These are phyloP conservation scores for Cranoglanis bouderius DNA, from an alignment of 2,113 vertebrate species.

Conservation along the genomic window DNA sequence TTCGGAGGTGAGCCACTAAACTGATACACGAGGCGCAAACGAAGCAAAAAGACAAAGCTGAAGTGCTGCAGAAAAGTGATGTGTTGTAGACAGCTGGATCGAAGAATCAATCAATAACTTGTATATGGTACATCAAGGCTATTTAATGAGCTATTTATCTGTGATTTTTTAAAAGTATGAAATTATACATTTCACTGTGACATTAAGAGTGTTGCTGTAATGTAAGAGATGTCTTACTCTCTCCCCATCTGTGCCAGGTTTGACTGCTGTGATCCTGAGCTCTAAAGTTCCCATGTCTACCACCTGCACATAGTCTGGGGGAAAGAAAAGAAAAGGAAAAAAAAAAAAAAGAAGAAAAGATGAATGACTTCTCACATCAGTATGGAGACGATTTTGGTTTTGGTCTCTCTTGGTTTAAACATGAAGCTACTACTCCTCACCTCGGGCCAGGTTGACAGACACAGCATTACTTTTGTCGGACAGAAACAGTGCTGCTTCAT, in stretches of 20 bases:
- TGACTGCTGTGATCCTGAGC: constrained; percentile 89
- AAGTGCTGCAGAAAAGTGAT: background rate
- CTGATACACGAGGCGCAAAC: background rate
- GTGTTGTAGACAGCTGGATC: background rate
- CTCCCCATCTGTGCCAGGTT: constrained; percentile 81
- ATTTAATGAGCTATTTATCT: background rate
- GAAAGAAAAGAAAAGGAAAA: too few relatives aligned
- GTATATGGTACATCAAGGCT: background rate
- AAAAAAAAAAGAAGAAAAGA: constrained; percentile 28
- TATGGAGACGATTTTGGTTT: background rate
- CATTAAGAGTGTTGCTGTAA: background rate
- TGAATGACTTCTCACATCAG: background rate
- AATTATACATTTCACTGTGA: background rate
- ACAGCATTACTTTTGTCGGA: constrained; percentile 91
- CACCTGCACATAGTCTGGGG: constrained; percentile 93
- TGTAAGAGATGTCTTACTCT: constrained; percentile 72
- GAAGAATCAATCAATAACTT: background rate
- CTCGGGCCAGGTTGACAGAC: constrained; percentile 85
- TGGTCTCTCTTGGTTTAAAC: background rate
- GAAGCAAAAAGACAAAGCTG: background rate
- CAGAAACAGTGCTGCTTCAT: constrained; percentile 91
- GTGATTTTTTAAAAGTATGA: background rate
- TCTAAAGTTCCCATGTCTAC: constrained; percentile 96
- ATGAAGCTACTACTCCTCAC: constrained; percentile 65
- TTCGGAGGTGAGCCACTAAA: background rate